Percentiles rank a stretch among this genome's conserved stretches.
Evolutionary conservation across 2,113 vertebrate species (phyloP).

Genomic region (Pachycephala philippinensis): DNA sequence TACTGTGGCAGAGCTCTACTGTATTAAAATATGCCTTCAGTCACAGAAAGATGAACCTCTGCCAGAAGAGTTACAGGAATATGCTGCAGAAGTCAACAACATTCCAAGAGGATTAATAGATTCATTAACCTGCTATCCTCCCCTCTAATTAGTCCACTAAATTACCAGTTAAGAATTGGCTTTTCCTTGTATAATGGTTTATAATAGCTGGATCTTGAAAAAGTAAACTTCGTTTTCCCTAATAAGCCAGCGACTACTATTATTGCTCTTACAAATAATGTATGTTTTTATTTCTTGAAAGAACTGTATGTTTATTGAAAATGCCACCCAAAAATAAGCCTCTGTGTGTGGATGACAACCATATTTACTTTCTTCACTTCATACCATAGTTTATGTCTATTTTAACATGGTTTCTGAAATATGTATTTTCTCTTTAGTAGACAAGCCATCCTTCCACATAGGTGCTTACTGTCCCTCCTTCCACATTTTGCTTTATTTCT

Average conservation of each 20-base stretch:
- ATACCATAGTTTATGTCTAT: not conserved
- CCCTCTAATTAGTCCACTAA: not conserved
- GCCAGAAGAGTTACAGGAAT: not conserved
- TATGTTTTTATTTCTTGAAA: not conserved
- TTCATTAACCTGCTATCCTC: not conserved
- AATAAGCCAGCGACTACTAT: not conserved
- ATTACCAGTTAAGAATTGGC: not conserved
- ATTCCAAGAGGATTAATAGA: not conserved
- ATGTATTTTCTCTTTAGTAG: not conserved
- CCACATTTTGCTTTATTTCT: not conserved
- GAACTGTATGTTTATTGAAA: not conserved
- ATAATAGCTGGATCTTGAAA: not conserved
- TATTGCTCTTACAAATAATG: not conserved
- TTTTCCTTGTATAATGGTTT: not conserved
- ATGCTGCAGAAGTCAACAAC: not conserved
- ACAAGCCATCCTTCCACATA: not conserved
- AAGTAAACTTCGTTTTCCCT: not conserved
- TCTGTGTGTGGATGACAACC: not conserved
- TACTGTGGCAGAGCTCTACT: not conserved
- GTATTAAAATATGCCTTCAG: not conserved
- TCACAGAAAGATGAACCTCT: not conserved
- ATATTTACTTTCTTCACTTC: not conserved
- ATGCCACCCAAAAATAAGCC: not conserved
- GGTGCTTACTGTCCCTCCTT: not conserved
- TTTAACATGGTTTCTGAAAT: not conserved